Conservation (phyloP, 2,797 vertebrate genomes). For the Spatula clypeata region DNA sequence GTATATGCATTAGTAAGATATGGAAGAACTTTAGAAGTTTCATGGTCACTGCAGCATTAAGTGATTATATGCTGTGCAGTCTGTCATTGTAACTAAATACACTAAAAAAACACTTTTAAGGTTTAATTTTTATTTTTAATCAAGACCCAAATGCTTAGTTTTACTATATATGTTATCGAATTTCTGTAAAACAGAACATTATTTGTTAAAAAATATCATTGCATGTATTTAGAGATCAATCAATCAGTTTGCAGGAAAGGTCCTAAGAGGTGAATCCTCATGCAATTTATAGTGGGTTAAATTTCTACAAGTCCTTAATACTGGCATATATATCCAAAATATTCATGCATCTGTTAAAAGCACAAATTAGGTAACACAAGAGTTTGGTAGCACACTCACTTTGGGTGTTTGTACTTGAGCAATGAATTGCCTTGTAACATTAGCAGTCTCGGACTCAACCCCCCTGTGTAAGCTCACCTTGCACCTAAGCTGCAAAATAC, state of each 20-base stretch:
- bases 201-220: not conserved
- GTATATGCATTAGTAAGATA: constrained; percentile 58
- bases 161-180: not conserved
- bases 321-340: not conserved
- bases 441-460: not conserved
- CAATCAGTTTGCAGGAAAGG: constrained; percentile 36
- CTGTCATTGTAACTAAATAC: constrained; percentile 63
- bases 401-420: constrained; percentile 8
- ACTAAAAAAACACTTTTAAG: not conserved
- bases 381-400: constrained; percentile 51
- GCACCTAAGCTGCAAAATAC: not conserved
- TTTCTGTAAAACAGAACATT: constrained; percentile 69
- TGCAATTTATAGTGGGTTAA: not conserved
- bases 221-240: constrained; percentile 45
- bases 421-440: constrained; percentile 48
- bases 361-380: constrained; percentile 3
- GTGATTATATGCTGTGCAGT: constrained; percentile 66
- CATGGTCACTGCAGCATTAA: constrained; percentile 68
- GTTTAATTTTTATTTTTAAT: constrained; percentile 16
- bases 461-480: not conserved
- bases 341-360: not conserved
- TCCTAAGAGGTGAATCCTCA: constrained; percentile 19
- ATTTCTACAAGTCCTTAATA: constrained; percentile 57
- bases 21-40: constrained; percentile 70
- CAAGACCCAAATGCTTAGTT: constrained; percentile 42